Percentiles rank a stretch among this genome's conserved stretches.
These are phyloP conservation scores for Sardinella longiceps DNA, from an alignment of 2,797 vertebrate species.

Conservation along the genomic window DNA sequence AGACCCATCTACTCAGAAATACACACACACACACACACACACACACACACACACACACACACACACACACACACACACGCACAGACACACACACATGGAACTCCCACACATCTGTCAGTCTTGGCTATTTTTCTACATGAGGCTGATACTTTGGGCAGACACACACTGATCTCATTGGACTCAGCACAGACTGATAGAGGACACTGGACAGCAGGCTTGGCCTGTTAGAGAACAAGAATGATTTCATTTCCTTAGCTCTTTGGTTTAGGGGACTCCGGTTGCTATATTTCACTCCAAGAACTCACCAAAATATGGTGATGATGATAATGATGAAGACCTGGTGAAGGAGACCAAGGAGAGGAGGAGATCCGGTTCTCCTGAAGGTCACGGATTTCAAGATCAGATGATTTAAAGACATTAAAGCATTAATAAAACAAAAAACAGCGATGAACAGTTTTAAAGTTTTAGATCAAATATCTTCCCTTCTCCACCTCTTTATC, in stretches of 20 bases:
- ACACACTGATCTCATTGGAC: not conserved
- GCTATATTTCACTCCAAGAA: not conserved
- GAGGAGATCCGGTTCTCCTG: not conserved
- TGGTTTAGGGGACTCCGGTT: not conserved
- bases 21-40: not conserved
- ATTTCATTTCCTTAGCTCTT: not conserved
- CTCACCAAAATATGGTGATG: not conserved
- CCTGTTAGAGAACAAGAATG: not conserved
- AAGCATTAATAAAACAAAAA: not conserved
- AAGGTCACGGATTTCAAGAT: not conserved
- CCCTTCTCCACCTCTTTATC: slow-evolving; percentile 25
- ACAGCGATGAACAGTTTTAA: slow-evolving; percentile 24
- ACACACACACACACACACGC: not conserved
- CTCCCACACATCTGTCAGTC: not conserved
- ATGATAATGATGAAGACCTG: slow-evolving; percentile 31
- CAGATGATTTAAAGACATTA: not conserved
- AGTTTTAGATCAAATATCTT: slow-evolving; percentile 23
- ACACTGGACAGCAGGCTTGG: not conserved
- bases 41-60: not conserved
- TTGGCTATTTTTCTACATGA: slow-evolving; percentile 26
- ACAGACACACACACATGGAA: too few relatives aligned
- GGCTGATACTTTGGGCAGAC: not conserved
- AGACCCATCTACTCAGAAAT: slow-evolving; percentile 5
- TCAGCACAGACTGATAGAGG: slow-evolving; percentile 26
- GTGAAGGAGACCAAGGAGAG: slow-evolving; percentile 30